These are phyloP conservation scores for Trachythela sp. DNA, from an alignment of 64 coral and sea anemone species.

Conservation along the genomic window DNA sequence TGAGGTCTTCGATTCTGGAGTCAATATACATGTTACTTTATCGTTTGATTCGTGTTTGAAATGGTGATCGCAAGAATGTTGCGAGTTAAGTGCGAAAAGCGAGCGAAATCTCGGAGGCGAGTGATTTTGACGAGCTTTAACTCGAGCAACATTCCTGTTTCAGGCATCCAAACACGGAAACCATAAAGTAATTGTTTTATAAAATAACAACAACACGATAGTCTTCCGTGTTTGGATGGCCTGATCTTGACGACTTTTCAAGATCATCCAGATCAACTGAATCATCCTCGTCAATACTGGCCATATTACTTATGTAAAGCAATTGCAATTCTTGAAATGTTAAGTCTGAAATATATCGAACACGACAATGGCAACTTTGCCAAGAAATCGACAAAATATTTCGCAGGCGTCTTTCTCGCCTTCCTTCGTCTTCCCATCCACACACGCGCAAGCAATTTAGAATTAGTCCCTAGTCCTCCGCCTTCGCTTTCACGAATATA, in stretches of 20 bases:
- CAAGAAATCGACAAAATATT: neutral
- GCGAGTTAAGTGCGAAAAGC: too few species aligned
- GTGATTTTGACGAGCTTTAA: too few species aligned
- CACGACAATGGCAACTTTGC: neutral
- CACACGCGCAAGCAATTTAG: neutral
- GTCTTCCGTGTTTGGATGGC: neutral
- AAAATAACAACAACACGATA: neutral
- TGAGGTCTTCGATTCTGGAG: neutral
- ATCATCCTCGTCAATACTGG: neutral
- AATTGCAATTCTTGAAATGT: neutral
- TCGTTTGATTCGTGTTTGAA: neutral
- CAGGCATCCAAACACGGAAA: too few species aligned
- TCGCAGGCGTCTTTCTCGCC: neutral
- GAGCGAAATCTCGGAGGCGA: too few species aligned
- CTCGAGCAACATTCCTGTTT: too few species aligned
- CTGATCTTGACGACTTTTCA: neutral
- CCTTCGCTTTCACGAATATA: too few species aligned
- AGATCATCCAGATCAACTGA: neutral
- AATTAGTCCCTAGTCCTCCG: too few species aligned
- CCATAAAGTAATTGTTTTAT: too few species aligned
- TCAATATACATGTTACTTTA: neutral
- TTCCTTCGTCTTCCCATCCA: neutral
- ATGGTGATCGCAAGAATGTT: neutral
- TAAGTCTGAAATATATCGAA: neutral
- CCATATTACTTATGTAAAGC: neutral